These are phyloP conservation scores for Syngnathus floridae DNA, from an alignment of 2,113 vertebrate genomes.

Conservation along the genomic window DNA sequence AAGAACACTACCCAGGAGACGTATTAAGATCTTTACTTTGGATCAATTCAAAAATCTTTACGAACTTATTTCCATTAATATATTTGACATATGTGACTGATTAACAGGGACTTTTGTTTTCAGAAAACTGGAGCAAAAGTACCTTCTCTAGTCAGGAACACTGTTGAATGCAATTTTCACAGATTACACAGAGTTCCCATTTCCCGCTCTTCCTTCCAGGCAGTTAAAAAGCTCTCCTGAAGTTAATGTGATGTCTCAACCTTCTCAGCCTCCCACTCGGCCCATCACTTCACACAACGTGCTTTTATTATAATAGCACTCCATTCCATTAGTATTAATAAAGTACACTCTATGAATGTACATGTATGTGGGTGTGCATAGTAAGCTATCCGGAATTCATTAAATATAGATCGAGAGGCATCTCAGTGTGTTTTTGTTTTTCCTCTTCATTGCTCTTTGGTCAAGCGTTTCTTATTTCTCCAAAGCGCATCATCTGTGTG, in stretches of 20 bases:
- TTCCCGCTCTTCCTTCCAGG: slow-evolving; percentile 16
- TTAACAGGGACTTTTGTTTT: neutral
- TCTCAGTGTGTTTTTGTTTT: slow-evolving; percentile 63
- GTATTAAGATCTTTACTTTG: neutral
- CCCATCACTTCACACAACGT: slow-evolving; percentile 49
- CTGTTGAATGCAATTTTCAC: neutral
- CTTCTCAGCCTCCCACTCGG: slow-evolving; percentile 41
- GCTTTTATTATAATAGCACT: slow-evolving; percentile 58
- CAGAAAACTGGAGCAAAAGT: neutral
- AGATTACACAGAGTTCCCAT: slow-evolving; percentile 5
- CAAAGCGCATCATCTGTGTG: slow-evolving; percentile 2
- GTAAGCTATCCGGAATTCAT: slow-evolving; percentile 43
- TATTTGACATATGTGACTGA: neutral
- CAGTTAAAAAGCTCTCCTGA: slow-evolving; percentile 51
- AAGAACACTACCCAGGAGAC: neutral
- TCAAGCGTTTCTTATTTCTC: slow-evolving; percentile 18
- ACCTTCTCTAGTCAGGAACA: neutral
- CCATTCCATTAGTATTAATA: slow-evolving; percentile 61
- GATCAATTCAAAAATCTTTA: neutral
- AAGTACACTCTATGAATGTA: slow-evolving; percentile 26
- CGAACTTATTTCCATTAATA: neutral
- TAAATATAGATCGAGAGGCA: slow-evolving; percentile 58
- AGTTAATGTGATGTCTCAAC: slow-evolving; percentile 60
- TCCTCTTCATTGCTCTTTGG: slow-evolving; percentile 50
- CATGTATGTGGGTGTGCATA: slow-evolving; percentile 19